Evolutionary conservation across 1,140 invertebrate genomes (phyloP).

Genomic region (Meloidogyne hapla): DNA sequence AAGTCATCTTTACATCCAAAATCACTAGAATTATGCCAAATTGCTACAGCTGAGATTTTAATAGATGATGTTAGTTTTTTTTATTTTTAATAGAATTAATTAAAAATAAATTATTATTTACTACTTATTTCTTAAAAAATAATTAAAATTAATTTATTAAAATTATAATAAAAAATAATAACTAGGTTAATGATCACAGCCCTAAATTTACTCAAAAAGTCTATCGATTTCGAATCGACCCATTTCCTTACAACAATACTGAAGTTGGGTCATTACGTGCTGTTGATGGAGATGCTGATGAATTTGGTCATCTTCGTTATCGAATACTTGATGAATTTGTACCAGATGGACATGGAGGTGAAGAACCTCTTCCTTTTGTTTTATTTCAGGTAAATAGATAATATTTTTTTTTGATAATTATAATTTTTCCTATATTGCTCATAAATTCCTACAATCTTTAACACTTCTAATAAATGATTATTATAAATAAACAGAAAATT

Average conservation of each 20-base stretch:
- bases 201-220: conserved; percentile 33
- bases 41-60: conserved; percentile 45
- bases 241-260: conserved; percentile 50
- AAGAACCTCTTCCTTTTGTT: conserved; percentile 43
- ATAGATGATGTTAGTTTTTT: conserved; percentile 37
- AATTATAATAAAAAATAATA: too few relatives aligned
- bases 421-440: too few relatives aligned
- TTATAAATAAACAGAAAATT: background rate
- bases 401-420: too few relatives aligned
- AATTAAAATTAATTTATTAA: too few relatives aligned
- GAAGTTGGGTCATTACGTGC: conserved; percentile 49
- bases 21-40: conserved; percentile 45
- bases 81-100: background rate
- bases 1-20: conserved; percentile 40
- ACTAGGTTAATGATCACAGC: conserved; percentile 43
- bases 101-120: too few relatives aligned
- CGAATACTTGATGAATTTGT: conserved; percentile 49
- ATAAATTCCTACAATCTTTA: too few relatives aligned
- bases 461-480: too few relatives aligned
- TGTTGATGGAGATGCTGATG: conserved; percentile 44
- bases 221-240: conserved; percentile 45
- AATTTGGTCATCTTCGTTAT: conserved; percentile 47
- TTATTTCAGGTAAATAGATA: conserved; percentile 40
- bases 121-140: too few relatives aligned
- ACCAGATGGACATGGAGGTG: conserved; percentile 10